Percentiles rank a stretch among this genome's conserved stretches.
Conservation (phyloP, 1,140 invertebrate species). For the Cherax destructor region DNA sequence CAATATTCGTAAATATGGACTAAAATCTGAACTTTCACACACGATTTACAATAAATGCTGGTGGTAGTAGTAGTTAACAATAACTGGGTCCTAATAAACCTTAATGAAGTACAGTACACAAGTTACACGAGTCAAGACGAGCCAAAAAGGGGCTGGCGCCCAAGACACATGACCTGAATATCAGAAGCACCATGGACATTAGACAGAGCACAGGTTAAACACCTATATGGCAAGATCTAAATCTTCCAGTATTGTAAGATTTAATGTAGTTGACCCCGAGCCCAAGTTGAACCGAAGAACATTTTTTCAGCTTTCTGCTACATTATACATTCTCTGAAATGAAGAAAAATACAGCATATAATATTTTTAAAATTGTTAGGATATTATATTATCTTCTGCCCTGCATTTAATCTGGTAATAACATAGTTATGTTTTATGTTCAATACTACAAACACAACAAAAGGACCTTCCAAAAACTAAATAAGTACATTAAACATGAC, state of each 20-base stretch:
- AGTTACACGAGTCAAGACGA: not conserved
- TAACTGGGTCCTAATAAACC: conserved; percentile 3
- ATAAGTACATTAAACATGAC: too few relatives aligned
- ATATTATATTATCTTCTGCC: too few relatives aligned
- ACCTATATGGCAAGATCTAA: conserved; percentile 41
- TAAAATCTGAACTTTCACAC: conserved; percentile 17
- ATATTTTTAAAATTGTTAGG: too few relatives aligned
- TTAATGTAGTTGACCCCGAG: conserved; percentile 13
- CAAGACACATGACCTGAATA: conserved; percentile 29
- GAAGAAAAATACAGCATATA: not conserved
- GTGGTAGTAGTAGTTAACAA: conserved; percentile 13
- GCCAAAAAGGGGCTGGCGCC: not conserved
- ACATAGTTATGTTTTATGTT: too few relatives aligned
- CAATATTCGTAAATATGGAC: not conserved
- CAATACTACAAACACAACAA: too few relatives aligned
- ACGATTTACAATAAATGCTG: conserved; percentile 26
- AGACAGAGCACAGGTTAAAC: conserved; percentile 37
- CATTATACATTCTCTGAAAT: not conserved
- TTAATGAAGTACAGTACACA: conserved; percentile 5
- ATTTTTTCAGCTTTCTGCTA: conserved; percentile 7
- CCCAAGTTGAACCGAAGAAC: conserved; percentile 9
- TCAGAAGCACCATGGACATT: conserved; percentile 43
- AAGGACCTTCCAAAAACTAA: too few relatives aligned
- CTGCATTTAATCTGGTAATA: too few relatives aligned
- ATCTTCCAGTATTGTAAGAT: conserved; percentile 9